These are phyloP conservation scores for Dunckerocampus dactyliophorus DNA, from an alignment of 2,113 vertebrate species.

Conservation along the genomic window DNA sequence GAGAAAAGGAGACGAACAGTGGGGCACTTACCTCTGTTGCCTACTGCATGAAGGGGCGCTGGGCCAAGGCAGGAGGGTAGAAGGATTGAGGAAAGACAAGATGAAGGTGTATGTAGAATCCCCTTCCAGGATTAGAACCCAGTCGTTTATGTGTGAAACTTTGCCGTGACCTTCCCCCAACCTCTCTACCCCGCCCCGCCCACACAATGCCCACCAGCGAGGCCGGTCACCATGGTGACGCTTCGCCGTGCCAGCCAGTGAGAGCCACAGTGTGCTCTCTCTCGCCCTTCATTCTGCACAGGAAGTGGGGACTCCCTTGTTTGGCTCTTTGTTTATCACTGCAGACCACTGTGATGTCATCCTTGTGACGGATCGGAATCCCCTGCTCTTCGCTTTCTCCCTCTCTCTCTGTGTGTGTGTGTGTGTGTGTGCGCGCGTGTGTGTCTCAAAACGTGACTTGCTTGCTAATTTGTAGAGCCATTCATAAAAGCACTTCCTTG, in stretches of 20 bases:
- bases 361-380: slow-evolving; percentile 60
- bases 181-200: neutral
- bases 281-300: slow-evolving; percentile 6
- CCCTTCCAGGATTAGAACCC: neutral
- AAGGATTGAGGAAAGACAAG: too few relatives aligned
- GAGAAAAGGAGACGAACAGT: too few relatives aligned
- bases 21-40: too few relatives aligned
- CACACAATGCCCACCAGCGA: slow-evolving; percentile 25
- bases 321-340: slow-evolving; percentile 37
- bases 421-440: slow-evolving; percentile 3
- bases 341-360: slow-evolving; percentile 60
- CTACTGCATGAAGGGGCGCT: too few relatives aligned
- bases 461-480: slow-evolving; percentile 41
- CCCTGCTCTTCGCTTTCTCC: slow-evolving; percentile 29
- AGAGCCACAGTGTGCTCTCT: slow-evolving; percentile 11
- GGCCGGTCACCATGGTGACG: slow-evolving; percentile 59
- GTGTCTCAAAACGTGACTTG: slow-evolving; percentile 32
- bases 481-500: slow-evolving; percentile 26
- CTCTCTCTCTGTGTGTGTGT: slow-evolving; percentile 1
- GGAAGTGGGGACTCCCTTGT: slow-evolving; percentile 63
- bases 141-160: slow-evolving; percentile 19
- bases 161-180: slow-evolving; percentile 54
- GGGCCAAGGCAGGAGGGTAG: too few relatives aligned
- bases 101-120: too few relatives aligned
- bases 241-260: slow-evolving; percentile 29